Evolutionary conservation across 37 sponge, comb jelly and placozoan species (phyloP), one percentile per base, ranked within the genome.

Genomic region (Bolinopsis microptera): DNA sequence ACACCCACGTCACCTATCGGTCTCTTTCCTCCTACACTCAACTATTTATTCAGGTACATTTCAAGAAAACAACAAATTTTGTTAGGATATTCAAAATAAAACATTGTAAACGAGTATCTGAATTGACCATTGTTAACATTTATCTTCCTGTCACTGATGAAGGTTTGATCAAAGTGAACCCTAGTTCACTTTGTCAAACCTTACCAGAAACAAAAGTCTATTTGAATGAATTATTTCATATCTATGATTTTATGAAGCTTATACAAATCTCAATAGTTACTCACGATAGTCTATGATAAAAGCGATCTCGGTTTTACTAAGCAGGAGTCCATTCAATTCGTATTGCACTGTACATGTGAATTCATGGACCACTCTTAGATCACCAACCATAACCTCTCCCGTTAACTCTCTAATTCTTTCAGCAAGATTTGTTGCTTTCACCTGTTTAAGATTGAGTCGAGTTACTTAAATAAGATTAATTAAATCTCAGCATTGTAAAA

Each of bases 21-120:
- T 86, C 90, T 0, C 28, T 86, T 25, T 86, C 90, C n/a, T 86
- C 90, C 28, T 86, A 86, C 61, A 86, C 90, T 40, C 90, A 86
- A 23, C 90, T 86, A 3, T 86, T 86, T 25, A 41, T 86, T n/a
- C 90, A 86, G 90, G 90, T 86, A 28, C 75, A 72, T 21, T 48
- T n/a, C n/a, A n/a, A n/a, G n/a, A n/a, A n/a, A n/a, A n/a, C n/a
- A n/a, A n/a, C n/a, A n/a, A n/a, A n/a, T n/a, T n/a, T n/a, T n/a
- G n/a, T n/a, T n/a, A n/a, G n/a, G n/a, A n/a, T n/a, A n/a, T n/a
- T n/a, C n/a, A n/a, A n/a, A n/a, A n/a, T n/a, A n/a, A n/a, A n/a
- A n/a, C n/a, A n/a, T n/a, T n/a, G n/a, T n/a, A n/a, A n/a, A n/a
- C n/a, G n/a, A n/a, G n/a, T n/a, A n/a, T n/a, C n/a, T n/a, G n/a